Evolutionary conservation across 1,140 invertebrate species (phyloP), one percentile per base, ranked within the genome.

Genomic region (Paralvinella palmiformis): DNA sequence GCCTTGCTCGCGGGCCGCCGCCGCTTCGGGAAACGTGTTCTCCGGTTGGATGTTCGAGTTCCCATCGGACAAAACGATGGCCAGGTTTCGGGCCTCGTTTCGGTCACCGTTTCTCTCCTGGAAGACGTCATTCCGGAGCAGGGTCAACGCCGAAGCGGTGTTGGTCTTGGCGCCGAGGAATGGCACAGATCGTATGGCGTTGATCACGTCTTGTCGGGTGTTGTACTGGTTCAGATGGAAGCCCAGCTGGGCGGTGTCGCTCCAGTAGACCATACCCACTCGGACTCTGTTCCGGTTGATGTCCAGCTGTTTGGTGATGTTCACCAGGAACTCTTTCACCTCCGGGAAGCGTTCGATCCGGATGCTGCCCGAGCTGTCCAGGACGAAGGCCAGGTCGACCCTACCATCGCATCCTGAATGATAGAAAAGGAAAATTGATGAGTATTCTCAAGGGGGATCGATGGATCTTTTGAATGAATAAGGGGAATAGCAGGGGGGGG

Each of bases 11-110:
- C 55, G 20, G 5, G 55, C 33, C 7, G 29, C 20, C 24, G 33
- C 33, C 27, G 55, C 55, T 10, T 57, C 17, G 20, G 55, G 55
- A 5, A 69, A 64, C 5, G 68, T 69, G 3, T 67, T 44, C 13
- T 70, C 62, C 5, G 69, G 45, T 17, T 72, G 67, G 37, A 68
- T 59, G 57, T 71, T 70, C 3, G 74, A 63, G 44, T 70, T 74
- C 1, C 71, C 62, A 64, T 78, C 75, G 1, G 76, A 77, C 13
- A 78, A 68, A 5, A 78, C 61, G 35, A 78, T 60, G 17, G 75
- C 67, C 17, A 66, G 67, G 57, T 78, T 75, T 24, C 72, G 73
- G 13, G 69, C 75, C 48, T 69, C 67, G 7, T 62, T 63, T 62
- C 75, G 63, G 56, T 74, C 73, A n/a, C 74, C 76, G 24, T 59